These are phyloP conservation scores for Spatula clypeata DNA, from an alignment of 2,797 vertebrate species.

Conservation along the genomic window DNA sequence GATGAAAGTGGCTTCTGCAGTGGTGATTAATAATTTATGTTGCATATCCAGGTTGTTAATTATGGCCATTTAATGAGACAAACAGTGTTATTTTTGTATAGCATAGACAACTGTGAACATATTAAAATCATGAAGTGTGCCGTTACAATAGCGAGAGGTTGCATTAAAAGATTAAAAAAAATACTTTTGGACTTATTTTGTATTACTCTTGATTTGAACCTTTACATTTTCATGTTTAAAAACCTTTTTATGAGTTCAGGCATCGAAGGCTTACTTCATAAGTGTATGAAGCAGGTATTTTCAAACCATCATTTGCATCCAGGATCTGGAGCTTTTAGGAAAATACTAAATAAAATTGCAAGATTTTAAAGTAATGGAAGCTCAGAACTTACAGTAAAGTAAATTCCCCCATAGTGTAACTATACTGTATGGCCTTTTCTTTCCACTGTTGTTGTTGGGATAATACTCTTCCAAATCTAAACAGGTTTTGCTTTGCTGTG, in stretches of 20 bases:
- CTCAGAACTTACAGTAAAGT: background rate
- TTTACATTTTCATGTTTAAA: background rate
- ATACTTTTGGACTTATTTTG: background rate
- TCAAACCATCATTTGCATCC: background rate
- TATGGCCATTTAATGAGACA: background rate
- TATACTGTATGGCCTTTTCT: background rate
- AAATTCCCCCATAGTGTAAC: rapidly evolving
- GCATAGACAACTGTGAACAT: background rate
- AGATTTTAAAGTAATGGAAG: background rate
- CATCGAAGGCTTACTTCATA: background rate
- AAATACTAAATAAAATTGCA: background rate
- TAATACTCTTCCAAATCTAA: background rate
- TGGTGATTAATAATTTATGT: conserved; percentile 20
- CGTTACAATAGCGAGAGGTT: background rate
- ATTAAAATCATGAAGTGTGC: background rate
- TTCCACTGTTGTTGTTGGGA: background rate
- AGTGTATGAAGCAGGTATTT: background rate
- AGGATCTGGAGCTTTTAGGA: background rate
- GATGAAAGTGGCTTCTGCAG: conserved; percentile 14
- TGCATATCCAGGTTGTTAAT: background rate
- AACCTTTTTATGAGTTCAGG: background rate
- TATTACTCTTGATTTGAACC: background rate
- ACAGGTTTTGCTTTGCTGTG: background rate
- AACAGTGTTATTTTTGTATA: background rate
- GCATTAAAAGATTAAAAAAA: background rate